phyloP scores from a whole-genome alignment of 2,888 invertebrate genomes.

The Sycophila texana region DNA sequence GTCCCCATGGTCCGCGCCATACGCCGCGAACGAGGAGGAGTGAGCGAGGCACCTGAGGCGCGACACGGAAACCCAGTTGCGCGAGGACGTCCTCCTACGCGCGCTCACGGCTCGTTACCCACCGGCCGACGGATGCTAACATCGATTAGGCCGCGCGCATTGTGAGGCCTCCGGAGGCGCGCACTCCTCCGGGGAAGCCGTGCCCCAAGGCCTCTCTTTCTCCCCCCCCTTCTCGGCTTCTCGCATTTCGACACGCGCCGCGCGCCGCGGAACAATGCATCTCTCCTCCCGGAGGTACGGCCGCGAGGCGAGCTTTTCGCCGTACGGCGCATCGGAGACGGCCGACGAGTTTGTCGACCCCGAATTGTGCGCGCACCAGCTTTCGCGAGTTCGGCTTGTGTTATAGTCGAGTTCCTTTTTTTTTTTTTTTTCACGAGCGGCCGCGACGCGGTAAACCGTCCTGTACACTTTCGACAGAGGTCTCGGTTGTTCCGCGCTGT shows the following conservation, averaged over 20 bases:
- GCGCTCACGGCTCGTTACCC: slow-evolving; percentile 43
- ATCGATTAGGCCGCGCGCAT: slow-evolving; percentile 46
- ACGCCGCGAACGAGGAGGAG: background rate
- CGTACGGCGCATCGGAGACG: background rate
- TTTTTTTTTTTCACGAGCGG: too few relatives aligned
- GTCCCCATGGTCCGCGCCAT: background rate
- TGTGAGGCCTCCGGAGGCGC: slow-evolving; percentile 37
- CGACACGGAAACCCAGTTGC: slow-evolving; percentile 59
- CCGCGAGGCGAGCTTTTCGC: slow-evolving; percentile 13
- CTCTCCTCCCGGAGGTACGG: slow-evolving; percentile 34
- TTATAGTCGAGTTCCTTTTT: too few relatives aligned
- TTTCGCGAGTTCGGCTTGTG: too few relatives aligned
- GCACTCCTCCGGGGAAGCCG: background rate
- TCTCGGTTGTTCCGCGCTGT: too few relatives aligned
- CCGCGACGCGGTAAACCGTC: too few relatives aligned
- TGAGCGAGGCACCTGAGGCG: slow-evolving; percentile 43
- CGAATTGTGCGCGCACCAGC: too few relatives aligned
- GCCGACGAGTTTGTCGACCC: too few relatives aligned
- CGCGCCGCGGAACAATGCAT: slow-evolving; percentile 7
- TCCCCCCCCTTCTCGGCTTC: too few relatives aligned
- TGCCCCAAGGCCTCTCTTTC: slow-evolving; percentile 2
- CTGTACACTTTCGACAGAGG: too few relatives aligned
- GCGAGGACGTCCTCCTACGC: slow-evolving; percentile 56
- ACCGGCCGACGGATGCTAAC: slow-evolving; percentile 38
- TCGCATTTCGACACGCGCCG: background rate